Percentiles rank a stretch among this genome's conserved stretches.
Evolutionary conservation across 1,140 invertebrate genomes (phyloP).

Genomic region (Eriocheir sinensis): DNA sequence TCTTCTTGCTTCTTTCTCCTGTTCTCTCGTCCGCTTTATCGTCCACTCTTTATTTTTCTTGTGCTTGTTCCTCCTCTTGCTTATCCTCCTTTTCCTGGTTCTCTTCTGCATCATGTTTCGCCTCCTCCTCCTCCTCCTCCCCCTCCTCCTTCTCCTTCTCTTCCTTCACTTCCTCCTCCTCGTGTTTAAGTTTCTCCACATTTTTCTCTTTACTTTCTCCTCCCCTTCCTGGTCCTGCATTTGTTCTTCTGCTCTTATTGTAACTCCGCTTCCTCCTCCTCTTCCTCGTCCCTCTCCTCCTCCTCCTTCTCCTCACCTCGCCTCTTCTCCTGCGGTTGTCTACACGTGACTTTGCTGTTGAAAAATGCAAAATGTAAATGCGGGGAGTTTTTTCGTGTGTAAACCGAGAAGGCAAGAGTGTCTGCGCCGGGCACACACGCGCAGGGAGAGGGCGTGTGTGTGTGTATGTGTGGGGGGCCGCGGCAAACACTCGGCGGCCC

Average conservation of each 20-base stretch:
- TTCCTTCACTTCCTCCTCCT: not conserved
- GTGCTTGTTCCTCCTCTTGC: not conserved
- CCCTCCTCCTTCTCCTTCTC: not conserved
- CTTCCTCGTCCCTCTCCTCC: not conserved
- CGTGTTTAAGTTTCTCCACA: not conserved
- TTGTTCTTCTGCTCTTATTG: not conserved
- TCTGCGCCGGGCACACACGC: not conserved
- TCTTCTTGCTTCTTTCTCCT: not conserved
- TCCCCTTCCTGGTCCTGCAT: no score
- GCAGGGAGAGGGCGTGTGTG: no score
- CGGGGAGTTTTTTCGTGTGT: not conserved
- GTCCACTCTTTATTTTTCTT: not conserved
- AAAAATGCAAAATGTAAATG: conserved; percentile 6
- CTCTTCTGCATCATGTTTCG: no score
- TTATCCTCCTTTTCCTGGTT: not conserved
- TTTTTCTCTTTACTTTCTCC: not conserved
- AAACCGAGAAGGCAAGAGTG: not conserved
- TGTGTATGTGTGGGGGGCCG: no score
- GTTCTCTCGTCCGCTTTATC: no score
- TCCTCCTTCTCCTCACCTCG: no score
- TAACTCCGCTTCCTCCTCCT: not conserved
- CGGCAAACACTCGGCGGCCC: not conserved
- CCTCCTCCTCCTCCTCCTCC: not conserved
- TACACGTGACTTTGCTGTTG: not conserved
- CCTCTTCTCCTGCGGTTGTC: not conserved